phyloP scores from a whole-genome alignment of 2,797 vertebrate species.

The Pteronotus mesoamericanus region DNA sequence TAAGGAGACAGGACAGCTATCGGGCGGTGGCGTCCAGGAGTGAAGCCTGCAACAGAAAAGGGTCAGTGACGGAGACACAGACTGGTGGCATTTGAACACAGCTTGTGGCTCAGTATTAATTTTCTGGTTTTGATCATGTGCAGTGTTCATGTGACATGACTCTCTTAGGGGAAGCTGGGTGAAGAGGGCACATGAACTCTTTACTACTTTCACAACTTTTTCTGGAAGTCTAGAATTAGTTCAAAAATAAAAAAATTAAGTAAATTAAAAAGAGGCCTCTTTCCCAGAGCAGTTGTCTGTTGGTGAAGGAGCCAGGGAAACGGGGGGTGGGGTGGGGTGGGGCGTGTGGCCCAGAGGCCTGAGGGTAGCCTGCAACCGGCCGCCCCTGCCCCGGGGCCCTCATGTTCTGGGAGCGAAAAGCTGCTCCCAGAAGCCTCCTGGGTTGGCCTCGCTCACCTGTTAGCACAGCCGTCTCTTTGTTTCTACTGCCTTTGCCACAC shows the following conservation, averaged over 20 bases:
- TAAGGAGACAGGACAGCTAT: rapidly evolving
- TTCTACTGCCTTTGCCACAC: not conserved
- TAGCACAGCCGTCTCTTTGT: not conserved
- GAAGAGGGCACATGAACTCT: not conserved
- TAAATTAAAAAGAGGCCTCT: not conserved
- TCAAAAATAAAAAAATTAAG: not conserved
- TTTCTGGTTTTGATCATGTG: not conserved
- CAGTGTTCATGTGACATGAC: too few relatives aligned
- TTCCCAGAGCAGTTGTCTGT: not conserved
- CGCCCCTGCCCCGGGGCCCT: not conserved
- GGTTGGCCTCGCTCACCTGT: not conserved
- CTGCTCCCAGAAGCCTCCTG: not conserved
- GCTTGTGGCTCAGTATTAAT: not conserved
- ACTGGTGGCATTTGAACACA: not conserved
- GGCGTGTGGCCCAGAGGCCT: not conserved
- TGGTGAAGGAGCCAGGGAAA: not conserved
- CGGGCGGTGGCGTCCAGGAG: rapidly evolving
- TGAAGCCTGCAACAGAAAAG: not conserved
- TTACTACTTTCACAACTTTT: not conserved
- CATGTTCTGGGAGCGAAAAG: not conserved
- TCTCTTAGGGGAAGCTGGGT: not conserved
- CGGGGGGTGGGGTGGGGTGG: rapidly evolving
- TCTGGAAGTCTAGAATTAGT: not conserved
- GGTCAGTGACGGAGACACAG: not conserved
- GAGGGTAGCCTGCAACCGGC: not conserved